Percentiles rank a stretch among this genome's conserved stretches.
phyloP scores from a whole-genome alignment of 2,797 vertebrate species.

The Acrossocheilus fasciatus region DNA sequence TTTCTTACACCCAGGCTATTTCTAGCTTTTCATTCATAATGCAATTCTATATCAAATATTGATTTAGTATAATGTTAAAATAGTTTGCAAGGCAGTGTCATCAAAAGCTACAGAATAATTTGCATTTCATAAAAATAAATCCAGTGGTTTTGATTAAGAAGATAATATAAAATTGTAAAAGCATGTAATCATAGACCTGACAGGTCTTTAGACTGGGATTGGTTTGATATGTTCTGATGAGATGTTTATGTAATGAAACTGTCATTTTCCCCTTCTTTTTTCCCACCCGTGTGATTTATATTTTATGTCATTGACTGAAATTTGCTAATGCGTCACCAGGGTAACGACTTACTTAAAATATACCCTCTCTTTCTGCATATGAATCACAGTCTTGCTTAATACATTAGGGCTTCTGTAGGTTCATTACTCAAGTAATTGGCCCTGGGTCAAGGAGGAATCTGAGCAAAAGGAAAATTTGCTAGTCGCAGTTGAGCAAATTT shows the following conservation, averaged over 20 bases:
- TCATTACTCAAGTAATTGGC: conserved; percentile 44
- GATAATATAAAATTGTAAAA: conserved; percentile 14
- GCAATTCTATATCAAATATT: background rate
- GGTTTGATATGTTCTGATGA: conserved; percentile 20
- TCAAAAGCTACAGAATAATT: background rate
- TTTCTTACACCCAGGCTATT: background rate
- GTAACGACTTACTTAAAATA: conserved; percentile 35
- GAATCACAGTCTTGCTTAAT: conserved; percentile 15
- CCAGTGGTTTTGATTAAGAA: conserved; percentile 29
- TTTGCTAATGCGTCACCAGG: background rate
- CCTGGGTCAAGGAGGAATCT: conserved; percentile 22
- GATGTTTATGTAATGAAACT: conserved; percentile 30
- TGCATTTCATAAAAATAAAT: conserved; percentile 18
- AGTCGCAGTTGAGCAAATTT: conserved; percentile 32
- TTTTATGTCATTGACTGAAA: conserved; percentile 28
- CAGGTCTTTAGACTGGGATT: conserved; percentile 27
- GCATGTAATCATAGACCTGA: background rate
- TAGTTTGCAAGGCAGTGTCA: conserved; percentile 2
- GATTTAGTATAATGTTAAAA: conserved; percentile 1
- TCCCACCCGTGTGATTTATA: conserved; percentile 20
- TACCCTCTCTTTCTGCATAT: conserved; percentile 26
- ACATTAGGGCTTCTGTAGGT: conserved; percentile 30
- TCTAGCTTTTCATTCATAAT: background rate
- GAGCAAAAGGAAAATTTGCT: conserved; percentile 32
- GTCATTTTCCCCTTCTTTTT: background rate